Evolutionary conservation across 1,140 invertebrate genomes (phyloP).

Genomic region (Galleria mellonella): DNA sequence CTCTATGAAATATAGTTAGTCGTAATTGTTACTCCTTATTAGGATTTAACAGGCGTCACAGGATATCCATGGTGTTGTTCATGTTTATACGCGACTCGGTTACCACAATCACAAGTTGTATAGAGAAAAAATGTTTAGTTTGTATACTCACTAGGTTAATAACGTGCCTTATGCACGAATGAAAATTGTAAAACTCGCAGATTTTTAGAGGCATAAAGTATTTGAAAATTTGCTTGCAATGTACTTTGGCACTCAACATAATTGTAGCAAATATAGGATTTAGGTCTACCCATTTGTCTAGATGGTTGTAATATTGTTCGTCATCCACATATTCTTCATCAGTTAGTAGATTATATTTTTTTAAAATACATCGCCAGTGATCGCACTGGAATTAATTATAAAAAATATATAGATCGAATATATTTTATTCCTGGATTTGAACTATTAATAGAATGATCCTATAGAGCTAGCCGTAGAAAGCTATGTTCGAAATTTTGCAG

Average conservation of each 20-base stretch:
- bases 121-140: no score
- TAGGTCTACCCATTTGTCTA: slow-evolving; percentile 33
- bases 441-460: no score
- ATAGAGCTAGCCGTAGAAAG: no score
- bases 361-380: slow-evolving; percentile 35
- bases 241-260: slow-evolving; percentile 25
- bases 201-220: slow-evolving; percentile 19
- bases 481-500: no score
- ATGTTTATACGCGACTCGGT: no score
- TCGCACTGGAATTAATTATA: slow-evolving; percentile 40
- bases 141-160: slow-evolving; percentile 28
- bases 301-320: slow-evolving; percentile 30
- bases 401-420: background rate
- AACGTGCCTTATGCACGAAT: slow-evolving; percentile 32
- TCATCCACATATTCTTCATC: slow-evolving; percentile 17
- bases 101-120: no score
- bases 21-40: no score
- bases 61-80: no score
- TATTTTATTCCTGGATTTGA: no score
- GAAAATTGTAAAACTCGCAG: slow-evolving; percentile 29
- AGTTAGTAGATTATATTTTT: slow-evolving; percentile 30
- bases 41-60: no score
- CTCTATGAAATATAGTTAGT: no score
- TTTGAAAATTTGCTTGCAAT: slow-evolving; percentile 25
- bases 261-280: slow-evolving; percentile 31